phyloP scores from a whole-genome alignment of 2,888 invertebrate species.

The Polyommatus icarus region DNA sequence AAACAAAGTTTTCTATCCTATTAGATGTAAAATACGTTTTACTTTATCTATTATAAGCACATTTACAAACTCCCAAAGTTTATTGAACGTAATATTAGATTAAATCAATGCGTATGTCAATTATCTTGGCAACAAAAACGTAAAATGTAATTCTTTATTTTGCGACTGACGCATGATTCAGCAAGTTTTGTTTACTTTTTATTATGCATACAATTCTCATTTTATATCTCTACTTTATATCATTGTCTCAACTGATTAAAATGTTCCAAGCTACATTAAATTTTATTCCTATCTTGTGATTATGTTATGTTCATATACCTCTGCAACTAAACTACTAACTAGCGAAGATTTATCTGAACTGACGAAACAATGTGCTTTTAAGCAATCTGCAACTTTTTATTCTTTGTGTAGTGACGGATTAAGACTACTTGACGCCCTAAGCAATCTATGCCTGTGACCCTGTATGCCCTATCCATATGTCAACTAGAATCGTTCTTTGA shows the following conservation, averaged over 20 bases:
- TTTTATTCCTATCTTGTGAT: background rate
- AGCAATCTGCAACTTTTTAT: background rate
- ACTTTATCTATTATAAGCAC: slow-evolving; percentile 53
- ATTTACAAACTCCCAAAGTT: slow-evolving; percentile 50
- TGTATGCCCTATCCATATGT: too few relatives aligned
- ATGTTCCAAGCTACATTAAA: background rate
- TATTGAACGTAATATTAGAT: slow-evolving; percentile 37
- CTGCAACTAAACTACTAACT: background rate
- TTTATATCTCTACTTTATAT: background rate
- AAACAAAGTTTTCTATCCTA: background rate
- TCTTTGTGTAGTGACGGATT: background rate
- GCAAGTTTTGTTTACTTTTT: slow-evolving; percentile 47
- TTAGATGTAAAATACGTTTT: slow-evolving; percentile 31
- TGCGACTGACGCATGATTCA: slow-evolving; percentile 52
- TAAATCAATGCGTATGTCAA: slow-evolving; percentile 17
- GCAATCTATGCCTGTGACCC: too few relatives aligned
- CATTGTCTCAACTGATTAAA: background rate
- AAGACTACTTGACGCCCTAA: too few relatives aligned
- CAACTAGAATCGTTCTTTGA: too few relatives aligned
- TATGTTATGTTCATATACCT: background rate
- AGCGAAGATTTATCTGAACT: background rate
- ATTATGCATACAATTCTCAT: background rate
- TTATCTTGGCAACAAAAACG: background rate
- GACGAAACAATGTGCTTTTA: background rate
- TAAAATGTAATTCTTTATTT: slow-evolving; percentile 11